phyloP scores from a whole-genome alignment of 2,888 invertebrate genomes.

The Pterobdella sp. region DNA sequence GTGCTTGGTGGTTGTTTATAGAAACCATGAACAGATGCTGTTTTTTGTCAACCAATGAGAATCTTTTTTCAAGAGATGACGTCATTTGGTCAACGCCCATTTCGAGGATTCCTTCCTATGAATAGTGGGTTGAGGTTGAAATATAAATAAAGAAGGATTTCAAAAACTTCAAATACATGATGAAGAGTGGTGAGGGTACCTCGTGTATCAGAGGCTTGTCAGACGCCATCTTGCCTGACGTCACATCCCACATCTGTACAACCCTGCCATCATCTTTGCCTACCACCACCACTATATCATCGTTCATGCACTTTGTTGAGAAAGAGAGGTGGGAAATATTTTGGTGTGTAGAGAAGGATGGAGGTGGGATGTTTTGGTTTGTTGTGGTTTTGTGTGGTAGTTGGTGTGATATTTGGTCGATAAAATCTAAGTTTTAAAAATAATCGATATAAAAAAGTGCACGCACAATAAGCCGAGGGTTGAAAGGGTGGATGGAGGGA shows the following conservation, averaged over 20 bases:
- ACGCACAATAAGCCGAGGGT: background rate
- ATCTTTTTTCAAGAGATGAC: conserved; percentile 66
- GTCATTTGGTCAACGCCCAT: conserved; percentile 79
- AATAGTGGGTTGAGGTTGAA: background rate
- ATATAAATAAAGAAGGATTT: background rate
- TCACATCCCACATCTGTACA: conserved; percentile 76
- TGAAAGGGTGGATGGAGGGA: conserved; percentile 6
- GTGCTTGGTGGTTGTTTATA: background rate
- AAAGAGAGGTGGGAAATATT: no score
- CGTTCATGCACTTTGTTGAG: conserved; percentile 74
- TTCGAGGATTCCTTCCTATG: conserved; percentile 65
- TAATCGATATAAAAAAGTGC: background rate
- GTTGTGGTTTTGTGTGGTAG: conserved; percentile 74
- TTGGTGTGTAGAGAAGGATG: conserved; percentile 66
- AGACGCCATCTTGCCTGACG: conserved; percentile 63
- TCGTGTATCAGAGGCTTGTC: conserved; percentile 56
- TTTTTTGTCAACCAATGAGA: conserved; percentile 81
- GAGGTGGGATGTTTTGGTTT: conserved; percentile 71
- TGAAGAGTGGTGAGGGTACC: conserved; percentile 22
- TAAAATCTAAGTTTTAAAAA: no score
- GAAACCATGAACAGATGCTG: conserved; percentile 69
- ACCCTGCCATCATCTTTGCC: conserved; percentile 77
- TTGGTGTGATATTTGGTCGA: no score
- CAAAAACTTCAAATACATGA: background rate
- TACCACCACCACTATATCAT: conserved; percentile 75